Evolutionary conservation across 2,113 vertebrate genomes (phyloP).

Genomic region (Aphyosemion australe): DNA sequence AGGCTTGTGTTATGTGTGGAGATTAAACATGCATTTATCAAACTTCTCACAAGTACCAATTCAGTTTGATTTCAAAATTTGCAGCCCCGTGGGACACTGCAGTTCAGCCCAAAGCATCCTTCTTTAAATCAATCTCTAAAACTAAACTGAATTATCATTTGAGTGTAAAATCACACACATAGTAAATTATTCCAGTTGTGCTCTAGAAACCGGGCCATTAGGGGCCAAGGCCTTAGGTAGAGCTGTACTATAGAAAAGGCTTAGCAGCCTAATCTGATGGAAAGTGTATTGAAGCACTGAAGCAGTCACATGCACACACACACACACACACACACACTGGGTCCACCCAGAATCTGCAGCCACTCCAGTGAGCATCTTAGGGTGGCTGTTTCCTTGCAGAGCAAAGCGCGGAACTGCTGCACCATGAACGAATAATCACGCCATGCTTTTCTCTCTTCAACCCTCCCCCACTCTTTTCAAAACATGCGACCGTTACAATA

Average conservation of each 20-base stretch:
- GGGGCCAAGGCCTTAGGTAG: constrained; percentile 21
- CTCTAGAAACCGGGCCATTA: constrained; percentile 34
- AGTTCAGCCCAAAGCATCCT: not conserved
- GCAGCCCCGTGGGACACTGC: not conserved
- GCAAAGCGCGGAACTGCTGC: constrained; percentile 15
- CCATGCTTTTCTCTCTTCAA: constrained; percentile 11
- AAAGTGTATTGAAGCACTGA: constrained; percentile 58
- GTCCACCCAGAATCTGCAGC: no score
- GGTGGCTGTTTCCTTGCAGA: constrained; percentile 38
- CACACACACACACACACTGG: no score
- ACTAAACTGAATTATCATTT: not conserved
- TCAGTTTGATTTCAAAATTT: no score
- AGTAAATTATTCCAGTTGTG: constrained; percentile 13
- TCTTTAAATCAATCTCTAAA: not conserved
- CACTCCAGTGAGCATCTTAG: constrained; percentile 55
- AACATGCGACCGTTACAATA: constrained; percentile 2
- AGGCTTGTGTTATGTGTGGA: no score
- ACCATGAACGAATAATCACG: constrained; percentile 20
- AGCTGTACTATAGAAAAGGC: constrained; percentile 29
- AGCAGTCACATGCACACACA: no score
- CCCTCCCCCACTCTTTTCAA: not conserved
- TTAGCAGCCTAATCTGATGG: constrained; percentile 61
- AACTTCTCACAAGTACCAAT: no score
- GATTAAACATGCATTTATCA: no score
- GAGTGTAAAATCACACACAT: not conserved